Evolutionary conservation across 2,113 vertebrate genomes (phyloP).

Genomic region (Brachypodius melanocephalos): DNA sequence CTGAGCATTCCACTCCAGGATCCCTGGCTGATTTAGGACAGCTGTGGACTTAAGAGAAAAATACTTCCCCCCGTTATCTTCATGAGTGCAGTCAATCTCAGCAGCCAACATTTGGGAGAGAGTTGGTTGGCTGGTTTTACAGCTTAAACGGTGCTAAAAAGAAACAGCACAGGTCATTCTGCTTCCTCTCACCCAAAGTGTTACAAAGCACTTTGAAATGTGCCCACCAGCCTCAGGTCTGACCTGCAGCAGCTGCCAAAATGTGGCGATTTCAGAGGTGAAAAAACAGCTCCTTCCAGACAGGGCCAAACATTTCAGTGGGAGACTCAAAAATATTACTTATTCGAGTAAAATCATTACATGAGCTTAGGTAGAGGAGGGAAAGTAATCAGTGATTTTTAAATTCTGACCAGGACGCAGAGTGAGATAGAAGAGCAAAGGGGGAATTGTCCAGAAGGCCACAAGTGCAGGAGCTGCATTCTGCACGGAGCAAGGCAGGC

Average conservation of each 20-base stretch:
- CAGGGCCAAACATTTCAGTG: neutral
- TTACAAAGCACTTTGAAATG: neutral
- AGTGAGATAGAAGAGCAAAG: neutral
- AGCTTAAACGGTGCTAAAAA: constrained; percentile 53
- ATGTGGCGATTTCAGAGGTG: fast-evolving
- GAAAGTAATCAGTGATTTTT: neutral
- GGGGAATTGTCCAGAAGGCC: neutral
- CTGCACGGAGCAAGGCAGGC: neutral
- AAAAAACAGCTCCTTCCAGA: neutral
- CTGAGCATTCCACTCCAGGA: neutral
- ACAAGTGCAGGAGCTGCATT: neutral
- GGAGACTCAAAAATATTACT: neutral
- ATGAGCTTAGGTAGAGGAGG: neutral
- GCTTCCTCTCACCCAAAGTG: constrained; percentile 45
- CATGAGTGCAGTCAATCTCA: constrained; percentile 55
- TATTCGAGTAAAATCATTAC: neutral
- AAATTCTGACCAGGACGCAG: neutral
- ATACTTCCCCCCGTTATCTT: constrained; percentile 51
- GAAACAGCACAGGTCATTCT: constrained; percentile 32
- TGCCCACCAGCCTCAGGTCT: neutral
- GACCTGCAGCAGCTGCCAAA: neutral
- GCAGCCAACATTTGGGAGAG: constrained; percentile 24
- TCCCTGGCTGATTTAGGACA: constrained; percentile 41
- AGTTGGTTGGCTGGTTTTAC: constrained; percentile 50
- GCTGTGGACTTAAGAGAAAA: constrained; percentile 29